Base-by-base conservation (phyloP, 2,888 invertebrate genomes). In the Oxystoma pomonae region DNA sequence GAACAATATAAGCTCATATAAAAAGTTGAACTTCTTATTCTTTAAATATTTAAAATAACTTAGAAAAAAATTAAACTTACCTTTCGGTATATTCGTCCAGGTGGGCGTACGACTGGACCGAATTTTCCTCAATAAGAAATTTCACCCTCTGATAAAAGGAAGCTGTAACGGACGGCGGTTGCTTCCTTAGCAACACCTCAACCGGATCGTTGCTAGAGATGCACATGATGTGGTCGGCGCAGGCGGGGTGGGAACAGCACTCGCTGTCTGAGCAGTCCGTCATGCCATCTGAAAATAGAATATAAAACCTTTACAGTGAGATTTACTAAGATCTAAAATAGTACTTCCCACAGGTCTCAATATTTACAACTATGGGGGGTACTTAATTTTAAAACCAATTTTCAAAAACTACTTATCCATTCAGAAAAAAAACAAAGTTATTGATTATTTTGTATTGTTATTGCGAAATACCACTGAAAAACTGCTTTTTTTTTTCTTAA, bases 241-340 rank as follows among this genome's bases (percentile, higher is more conserved):
- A 98, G 70, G 89, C 88, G 18, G 90, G 86, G 76, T 91, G 90
- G 70, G 90, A 90, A 81, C 99, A 99, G 83, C 99, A 99, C 82
- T 98, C 98, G 78, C 96, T 96, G 83, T 99, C 99, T 69, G 96
- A 94, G 83, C 99, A 99, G 86, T 99, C 99, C 73, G 90, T 88
- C 88, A 98, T 91, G 71, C 98, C 98, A 86, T 99, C 99, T 98
- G 84, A n/a, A n/a, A n/a, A n/a, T n/a, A n/a, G n/a, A n/a, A n/a
- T n/a, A n/a, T n/a, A n/a, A n/a, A n/a, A n/a, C n/a, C n/a, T n/a
- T n/a, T n/a, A n/a, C n/a, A n/a, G n/a, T n/a, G n/a, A n/a, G n/a
- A n/a, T n/a, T n/a, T n/a, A n/a, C n/a, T n/a, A n/a, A n/a, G n/a
- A n/a, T n/a, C n/a, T n/a, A n/a, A n/a, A n/a, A n/a, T n/a, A n/a